These are phyloP conservation scores for Galendromus occidentalis DNA, from an alignment of 1,140 invertebrate species.

Conservation along the genomic window DNA sequence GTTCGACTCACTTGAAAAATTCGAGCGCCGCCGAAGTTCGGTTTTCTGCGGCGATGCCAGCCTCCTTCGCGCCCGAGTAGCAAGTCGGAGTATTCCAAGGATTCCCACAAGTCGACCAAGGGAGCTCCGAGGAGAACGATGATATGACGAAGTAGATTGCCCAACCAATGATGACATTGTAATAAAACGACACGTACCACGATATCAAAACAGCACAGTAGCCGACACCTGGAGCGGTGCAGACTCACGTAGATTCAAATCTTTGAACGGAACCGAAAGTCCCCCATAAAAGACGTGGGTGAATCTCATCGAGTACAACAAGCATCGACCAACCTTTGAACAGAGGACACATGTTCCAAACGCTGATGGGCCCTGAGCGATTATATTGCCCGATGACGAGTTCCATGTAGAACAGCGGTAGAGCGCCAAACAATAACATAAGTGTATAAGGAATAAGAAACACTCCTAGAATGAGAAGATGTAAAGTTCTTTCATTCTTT, in stretches of 20 bases:
- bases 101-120: constrained; percentile 33
- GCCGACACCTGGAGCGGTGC: constrained; percentile 32
- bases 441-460: constrained; percentile 38
- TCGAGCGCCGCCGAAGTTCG: constrained; percentile 26
- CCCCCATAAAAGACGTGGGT: no score
- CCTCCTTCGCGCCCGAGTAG: constrained; percentile 16
- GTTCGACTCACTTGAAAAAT: constrained; percentile 27
- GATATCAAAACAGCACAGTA: constrained; percentile 37
- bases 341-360: constrained; percentile 30
- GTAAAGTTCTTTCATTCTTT: constrained; percentile 12
- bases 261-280: no score
- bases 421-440: constrained; percentile 35
- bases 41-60: constrained; percentile 16
- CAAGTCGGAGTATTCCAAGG: constrained; percentile 32
- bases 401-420: constrained; percentile 41
- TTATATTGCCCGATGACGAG: constrained; percentile 34
- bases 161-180: constrained; percentile 37
- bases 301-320: no score
- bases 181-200: constrained; percentile 35
- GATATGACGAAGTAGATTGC: constrained; percentile 32
- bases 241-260: no score
- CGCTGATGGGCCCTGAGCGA: constrained; percentile 28
- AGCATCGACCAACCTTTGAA: constrained; percentile 30
- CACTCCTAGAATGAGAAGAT: constrained; percentile 30
- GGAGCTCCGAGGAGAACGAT: constrained; percentile 29